These are phyloP conservation scores for Rhinoptilus africanus DNA, from an alignment of 2,113 vertebrate species.

Conservation along the genomic window DNA sequence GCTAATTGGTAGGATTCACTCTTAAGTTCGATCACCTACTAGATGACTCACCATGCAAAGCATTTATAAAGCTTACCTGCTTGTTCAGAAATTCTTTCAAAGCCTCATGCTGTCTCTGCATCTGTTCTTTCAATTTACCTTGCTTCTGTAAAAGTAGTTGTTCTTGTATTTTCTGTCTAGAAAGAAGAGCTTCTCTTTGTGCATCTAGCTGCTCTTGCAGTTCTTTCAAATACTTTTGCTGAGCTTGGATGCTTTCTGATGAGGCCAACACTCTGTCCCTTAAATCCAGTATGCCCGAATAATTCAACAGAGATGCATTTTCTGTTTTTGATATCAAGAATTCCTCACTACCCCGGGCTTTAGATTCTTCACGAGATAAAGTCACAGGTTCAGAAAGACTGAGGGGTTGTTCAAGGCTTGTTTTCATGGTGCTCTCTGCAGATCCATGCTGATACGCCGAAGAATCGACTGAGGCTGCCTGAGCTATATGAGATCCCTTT, in stretches of 20 bases:
- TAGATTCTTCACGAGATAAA: not conserved
- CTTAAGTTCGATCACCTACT: not conserved
- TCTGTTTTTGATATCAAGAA: not conserved
- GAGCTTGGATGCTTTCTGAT: constrained; percentile 55
- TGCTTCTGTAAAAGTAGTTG: constrained; percentile 65
- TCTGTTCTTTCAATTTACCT: constrained; percentile 65
- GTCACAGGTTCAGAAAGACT: not conserved
- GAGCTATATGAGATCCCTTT: not conserved
- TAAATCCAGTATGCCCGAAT: constrained; percentile 18
- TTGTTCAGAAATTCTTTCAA: constrained; percentile 67
- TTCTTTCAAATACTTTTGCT: constrained; percentile 67
- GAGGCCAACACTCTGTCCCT: constrained; percentile 42
- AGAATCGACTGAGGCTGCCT: not conserved
- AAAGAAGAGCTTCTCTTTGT: constrained; percentile 66
- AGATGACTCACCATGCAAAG: not conserved
- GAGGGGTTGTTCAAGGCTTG: not conserved
- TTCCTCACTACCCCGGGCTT: not conserved
- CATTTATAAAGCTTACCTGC: constrained; percentile 68
- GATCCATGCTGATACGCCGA: not conserved
- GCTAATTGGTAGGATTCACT: not conserved
- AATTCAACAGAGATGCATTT: not conserved
- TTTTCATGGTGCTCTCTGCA: not conserved
- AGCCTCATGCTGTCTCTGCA: constrained; percentile 65
- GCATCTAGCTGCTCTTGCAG: constrained; percentile 65
- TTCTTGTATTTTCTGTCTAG: constrained; percentile 72